Evolutionary conservation across 2,888 invertebrate species (phyloP), one percentile per base, ranked within the genome.

Genomic region (Alentia gelatinosa): DNA sequence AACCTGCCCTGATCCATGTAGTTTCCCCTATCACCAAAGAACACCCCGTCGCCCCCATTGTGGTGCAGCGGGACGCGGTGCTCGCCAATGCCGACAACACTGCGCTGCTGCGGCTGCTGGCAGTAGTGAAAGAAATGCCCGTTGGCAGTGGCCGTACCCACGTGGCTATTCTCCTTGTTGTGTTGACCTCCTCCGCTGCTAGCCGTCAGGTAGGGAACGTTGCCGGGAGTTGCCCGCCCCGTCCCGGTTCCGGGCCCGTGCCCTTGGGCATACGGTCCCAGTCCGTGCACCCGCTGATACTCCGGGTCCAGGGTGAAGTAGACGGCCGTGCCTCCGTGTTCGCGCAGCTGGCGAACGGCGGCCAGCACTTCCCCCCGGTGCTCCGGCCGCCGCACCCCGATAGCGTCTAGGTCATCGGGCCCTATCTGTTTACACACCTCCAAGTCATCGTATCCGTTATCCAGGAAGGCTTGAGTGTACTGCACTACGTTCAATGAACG

Each of bases 391-490:
- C 98, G 97, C 91, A 99, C 98, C 91, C 98, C 98, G 96, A 99
- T 98, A 88, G 98, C 99, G 96, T 99, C 98, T 96, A 99, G 97
- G 97, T 99, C 99, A 92, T 98, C 98, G 96, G 98, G 98, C 90
- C 98, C 98, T 95, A 99, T 98, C 97, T 98, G 98, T 96, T 99
- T 99, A 97, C 98, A 99, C 96, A 98, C 98, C 97, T 99, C 98
- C 96, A 99, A 97, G 97, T 99, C 98, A 96, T 99, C 98, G 96
- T 99, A 99, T 93, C 98, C 99, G 96, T 99, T 99, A 97, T 99
- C 99, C 95, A 98, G 97, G 96, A 99, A 99, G 95, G 98, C 98
- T 96, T 98, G 98, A 93, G 98, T 98, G 96, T 99, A 98, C 95
- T 98, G 98, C 94, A 98, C 98, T 95, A 98, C 97, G 95, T 98